Conservation (phyloP, 2,888 invertebrate genomes). For the Papilio protenor region DNA sequence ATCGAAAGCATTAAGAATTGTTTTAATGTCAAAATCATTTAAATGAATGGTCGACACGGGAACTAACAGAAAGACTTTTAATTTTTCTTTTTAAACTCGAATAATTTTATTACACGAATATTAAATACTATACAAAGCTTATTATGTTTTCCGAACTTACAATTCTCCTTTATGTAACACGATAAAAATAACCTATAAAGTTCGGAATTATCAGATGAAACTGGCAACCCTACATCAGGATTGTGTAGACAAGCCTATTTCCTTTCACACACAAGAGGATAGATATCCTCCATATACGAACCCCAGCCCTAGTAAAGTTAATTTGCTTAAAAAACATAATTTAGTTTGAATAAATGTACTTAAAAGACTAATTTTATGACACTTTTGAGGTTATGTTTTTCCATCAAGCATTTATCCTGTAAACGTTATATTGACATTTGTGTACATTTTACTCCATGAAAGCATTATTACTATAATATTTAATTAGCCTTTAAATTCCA, state of each 20-base stretch:
- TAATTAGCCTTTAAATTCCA: background rate
- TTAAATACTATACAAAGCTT: too few relatives aligned
- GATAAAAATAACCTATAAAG: background rate
- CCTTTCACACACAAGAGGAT: background rate
- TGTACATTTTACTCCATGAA: background rate
- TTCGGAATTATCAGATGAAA: background rate
- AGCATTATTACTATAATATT: background rate
- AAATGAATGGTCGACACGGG: slow-evolving; percentile 3
- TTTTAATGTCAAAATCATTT: slow-evolving; percentile 8
- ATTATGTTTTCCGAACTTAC: too few relatives aligned
- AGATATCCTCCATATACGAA: slow-evolving; percentile 38
- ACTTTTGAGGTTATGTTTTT: background rate
- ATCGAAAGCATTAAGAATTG: slow-evolving; percentile 24
- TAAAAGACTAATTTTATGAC: too few relatives aligned
- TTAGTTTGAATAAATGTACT: background rate
- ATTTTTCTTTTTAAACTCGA: background rate
- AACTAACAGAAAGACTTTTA: background rate
- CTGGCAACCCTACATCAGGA: slow-evolving; percentile 20
- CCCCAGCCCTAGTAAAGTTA: slow-evolving; percentile 14
- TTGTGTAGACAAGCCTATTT: background rate
- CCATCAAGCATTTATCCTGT: too few relatives aligned
- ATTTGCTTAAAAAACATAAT: background rate
- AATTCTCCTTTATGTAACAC: background rate
- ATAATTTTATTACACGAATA: background rate
- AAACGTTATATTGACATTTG: too few relatives aligned